phyloP scores from a whole-genome alignment of 2,797 vertebrate genomes.

The Chelon auratus region DNA sequence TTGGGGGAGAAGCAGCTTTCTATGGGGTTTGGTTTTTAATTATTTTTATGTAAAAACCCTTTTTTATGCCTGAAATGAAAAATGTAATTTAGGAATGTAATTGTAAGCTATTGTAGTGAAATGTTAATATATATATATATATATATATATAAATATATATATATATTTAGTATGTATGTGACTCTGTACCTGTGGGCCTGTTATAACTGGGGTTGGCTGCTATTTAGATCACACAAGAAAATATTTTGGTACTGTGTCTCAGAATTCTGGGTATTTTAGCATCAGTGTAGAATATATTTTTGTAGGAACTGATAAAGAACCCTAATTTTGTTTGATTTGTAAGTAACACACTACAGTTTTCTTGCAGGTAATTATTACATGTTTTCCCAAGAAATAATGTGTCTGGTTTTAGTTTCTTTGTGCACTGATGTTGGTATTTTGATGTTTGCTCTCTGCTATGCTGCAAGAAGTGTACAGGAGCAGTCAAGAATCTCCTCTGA shows the following conservation, averaged over 20 bases:
- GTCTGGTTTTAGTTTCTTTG: conserved; percentile 47
- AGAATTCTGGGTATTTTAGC: conserved; percentile 83
- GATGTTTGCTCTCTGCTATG: background rate
- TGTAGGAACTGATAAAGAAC: conserved; percentile 85
- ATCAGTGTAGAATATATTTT: conserved; percentile 88
- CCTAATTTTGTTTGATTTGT: conserved; percentile 72
- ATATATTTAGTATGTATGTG: conserved; percentile 78
- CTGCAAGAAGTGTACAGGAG: background rate
- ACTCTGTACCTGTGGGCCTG: conserved; percentile 76
- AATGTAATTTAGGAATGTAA: conserved; percentile 87
- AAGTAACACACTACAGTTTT: conserved; percentile 84
- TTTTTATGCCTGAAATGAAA: conserved; percentile 78
- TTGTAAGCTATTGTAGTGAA: conserved; percentile 88
- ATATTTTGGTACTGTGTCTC: conserved; percentile 87
- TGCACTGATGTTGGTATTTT: background rate
- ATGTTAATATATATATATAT: too few relatives aligned
- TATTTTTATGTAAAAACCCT: conserved; percentile 73
- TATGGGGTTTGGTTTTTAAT: conserved; percentile 82
- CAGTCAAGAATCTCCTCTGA: too few relatives aligned
- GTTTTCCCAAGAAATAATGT: conserved; percentile 67
- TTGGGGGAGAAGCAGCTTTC: conserved; percentile 59
- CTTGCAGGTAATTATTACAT: conserved; percentile 79
- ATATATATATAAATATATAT: conserved; percentile 77
- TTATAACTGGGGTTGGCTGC: conserved; percentile 80
- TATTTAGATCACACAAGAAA: conserved; percentile 81